A percentile compares a stretch with the other conserved stretches of the same genome.
phyloP scores from a whole-genome alignment of 2,113 vertebrate species.

The Hypomesus transpacificus region DNA sequence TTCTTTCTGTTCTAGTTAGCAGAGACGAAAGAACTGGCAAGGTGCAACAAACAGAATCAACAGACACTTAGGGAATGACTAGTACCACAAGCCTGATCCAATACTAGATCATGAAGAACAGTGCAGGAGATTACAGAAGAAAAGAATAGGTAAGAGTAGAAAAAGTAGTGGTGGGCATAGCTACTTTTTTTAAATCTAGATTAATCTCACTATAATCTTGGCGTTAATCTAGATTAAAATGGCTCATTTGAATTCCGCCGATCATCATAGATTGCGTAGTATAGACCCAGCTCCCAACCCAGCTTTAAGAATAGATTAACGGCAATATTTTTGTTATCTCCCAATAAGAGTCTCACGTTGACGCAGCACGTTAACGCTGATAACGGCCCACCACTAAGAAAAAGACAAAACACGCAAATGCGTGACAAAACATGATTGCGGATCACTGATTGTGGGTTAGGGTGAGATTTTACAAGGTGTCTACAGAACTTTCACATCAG shows the following conservation, averaged over 20 bases:
- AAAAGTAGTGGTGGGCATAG: too few relatives aligned
- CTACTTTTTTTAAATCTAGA: too few relatives aligned
- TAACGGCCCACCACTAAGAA: too few relatives aligned
- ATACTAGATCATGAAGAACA: conserved; percentile 7
- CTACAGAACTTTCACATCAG: not conserved
- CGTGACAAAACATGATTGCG: not conserved
- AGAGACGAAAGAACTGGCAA: conserved; percentile 28
- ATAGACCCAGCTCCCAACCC: too few relatives aligned
- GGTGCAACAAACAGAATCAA: conserved; percentile 7
- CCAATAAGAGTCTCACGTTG: too few relatives aligned
- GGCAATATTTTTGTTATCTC: too few relatives aligned
- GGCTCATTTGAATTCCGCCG: too few relatives aligned
- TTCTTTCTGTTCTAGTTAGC: conserved; percentile 25
- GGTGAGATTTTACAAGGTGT: not conserved
- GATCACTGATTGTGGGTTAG: not conserved
- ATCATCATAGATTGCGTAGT: too few relatives aligned
- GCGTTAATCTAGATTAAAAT: too few relatives aligned
- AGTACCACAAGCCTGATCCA: not conserved
- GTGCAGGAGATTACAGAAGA: conserved; percentile 4
- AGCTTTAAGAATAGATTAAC: too few relatives aligned
- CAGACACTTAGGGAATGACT: not conserved
- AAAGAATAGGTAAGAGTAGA: not conserved
- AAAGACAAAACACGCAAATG: not conserved
- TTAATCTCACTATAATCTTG: too few relatives aligned
- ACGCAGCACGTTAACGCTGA: too few relatives aligned